Evolutionary conservation across 1,140 invertebrate genomes (phyloP).

Genomic region (Microvelia longipes): DNA sequence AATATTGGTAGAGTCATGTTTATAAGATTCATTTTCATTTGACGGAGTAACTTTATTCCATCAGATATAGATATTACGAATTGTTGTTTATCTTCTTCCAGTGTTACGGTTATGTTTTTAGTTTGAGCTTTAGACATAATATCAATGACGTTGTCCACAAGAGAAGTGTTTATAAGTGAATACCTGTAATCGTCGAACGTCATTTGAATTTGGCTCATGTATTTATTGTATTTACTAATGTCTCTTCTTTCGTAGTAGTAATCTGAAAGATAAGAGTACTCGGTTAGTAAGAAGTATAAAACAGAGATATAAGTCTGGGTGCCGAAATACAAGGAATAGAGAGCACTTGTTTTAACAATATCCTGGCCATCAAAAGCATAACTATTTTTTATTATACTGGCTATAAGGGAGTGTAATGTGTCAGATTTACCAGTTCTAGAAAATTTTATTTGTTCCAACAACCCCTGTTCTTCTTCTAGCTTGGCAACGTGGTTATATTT

Average conservation of each 20-base stretch:
- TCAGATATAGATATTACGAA: too few species aligned
- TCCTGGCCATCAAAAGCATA: not conserved
- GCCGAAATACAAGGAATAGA: not conserved
- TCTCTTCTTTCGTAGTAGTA: not conserved
- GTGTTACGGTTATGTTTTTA: too few species aligned
- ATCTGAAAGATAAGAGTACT: not conserved
- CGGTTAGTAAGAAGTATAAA: not conserved
- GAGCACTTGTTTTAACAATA: not conserved
- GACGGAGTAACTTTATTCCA: not conserved
- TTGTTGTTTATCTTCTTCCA: not conserved
- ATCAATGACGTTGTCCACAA: not conserved
- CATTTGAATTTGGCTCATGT: not conserved
- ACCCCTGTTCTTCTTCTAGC: too few species aligned
- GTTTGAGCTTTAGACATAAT: not conserved
- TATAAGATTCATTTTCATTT: not conserved
- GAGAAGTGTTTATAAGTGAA: not conserved
- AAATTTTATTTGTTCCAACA: too few species aligned
- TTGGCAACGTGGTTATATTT: too few species aligned
- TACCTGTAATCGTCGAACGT: not conserved
- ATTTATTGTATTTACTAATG: not conserved
- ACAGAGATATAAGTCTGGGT: not conserved
- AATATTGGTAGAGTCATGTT: not conserved
- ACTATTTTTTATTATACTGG: too few species aligned
- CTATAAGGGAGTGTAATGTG: too few species aligned
- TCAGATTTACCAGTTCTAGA: too few species aligned